Conservation (phyloP, 2,888 invertebrate species). For the Ganaspis brasiliensis region DNA sequence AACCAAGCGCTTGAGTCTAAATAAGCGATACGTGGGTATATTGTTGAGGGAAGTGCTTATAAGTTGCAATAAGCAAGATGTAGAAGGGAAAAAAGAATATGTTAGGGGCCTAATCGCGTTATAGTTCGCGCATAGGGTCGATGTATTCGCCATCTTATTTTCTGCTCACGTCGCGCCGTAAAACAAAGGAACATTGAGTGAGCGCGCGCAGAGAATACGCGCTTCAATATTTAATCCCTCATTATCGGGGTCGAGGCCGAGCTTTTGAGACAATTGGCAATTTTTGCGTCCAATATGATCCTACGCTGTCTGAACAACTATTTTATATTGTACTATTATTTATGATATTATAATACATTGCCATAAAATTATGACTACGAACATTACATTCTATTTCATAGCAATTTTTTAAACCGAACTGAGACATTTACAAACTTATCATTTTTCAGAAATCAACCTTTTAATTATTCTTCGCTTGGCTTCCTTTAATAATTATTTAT, state of each 20-base stretch:
- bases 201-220: constrained; percentile 70
- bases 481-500: no score
- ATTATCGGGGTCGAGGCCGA: constrained; percentile 75
- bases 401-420: no score
- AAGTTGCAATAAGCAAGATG: constrained; percentile 36
- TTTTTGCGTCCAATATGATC: constrained; percentile 75
- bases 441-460: no score
- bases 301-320: constrained; percentile 40
- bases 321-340: not conserved
- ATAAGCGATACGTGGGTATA: constrained; percentile 41
- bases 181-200: constrained; percentile 79
- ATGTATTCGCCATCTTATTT: constrained; percentile 75
- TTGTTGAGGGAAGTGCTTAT: constrained; percentile 34
- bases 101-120: constrained; percentile 73
- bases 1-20: constrained; percentile 35
- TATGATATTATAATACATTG: no score
- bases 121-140: constrained; percentile 60
- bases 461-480: no score
- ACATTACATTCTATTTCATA: no score
- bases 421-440: no score
- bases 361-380: no score
- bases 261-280: constrained; percentile 80
- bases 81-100: constrained; percentile 52
- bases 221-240: constrained; percentile 80
- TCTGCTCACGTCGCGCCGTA: constrained; percentile 79